Conservation (phyloP, 2,113 vertebrate genomes). For the Noturus placidus region DNA sequence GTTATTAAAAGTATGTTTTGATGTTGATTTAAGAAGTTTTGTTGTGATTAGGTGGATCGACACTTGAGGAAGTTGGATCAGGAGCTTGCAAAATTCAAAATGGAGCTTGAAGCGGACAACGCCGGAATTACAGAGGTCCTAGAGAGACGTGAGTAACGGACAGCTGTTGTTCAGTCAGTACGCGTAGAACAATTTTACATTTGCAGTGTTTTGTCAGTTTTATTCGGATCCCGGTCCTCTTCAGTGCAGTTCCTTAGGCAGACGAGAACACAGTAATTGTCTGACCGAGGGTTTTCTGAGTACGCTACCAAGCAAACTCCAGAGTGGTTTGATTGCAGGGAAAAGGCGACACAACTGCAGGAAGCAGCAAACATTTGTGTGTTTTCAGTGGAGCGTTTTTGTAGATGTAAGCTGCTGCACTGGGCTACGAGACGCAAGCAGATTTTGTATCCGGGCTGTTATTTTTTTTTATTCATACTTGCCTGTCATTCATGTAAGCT, state of each 20-base stretch:
- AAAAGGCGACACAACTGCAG: not conserved
- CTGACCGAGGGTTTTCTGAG: not conserved
- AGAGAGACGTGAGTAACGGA: slow-evolving; percentile 86
- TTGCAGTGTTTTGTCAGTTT: not conserved
- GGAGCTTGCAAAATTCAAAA: slow-evolving; percentile 98
- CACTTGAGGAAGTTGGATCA: slow-evolving; percentile 97
- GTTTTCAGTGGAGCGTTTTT: not conserved
- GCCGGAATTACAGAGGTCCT: slow-evolving; percentile 98
- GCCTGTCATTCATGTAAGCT: not conserved
- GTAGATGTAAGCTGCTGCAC: not conserved
- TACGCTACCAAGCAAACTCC: not conserved
- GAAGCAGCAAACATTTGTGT: not conserved
- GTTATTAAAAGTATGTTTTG: not conserved
- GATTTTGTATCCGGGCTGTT: not conserved
- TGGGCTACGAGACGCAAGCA: not conserved
- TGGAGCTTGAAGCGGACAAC: slow-evolving; percentile 99
- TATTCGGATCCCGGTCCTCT: not conserved
- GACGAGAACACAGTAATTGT: not conserved
- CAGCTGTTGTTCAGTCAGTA: not conserved
- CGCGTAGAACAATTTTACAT: not conserved
- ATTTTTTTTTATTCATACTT: not conserved
- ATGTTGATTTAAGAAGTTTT: not conserved
- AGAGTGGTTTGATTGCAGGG: not conserved
- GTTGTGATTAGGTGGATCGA: slow-evolving; percentile 84
- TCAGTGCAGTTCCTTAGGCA: not conserved